Percentiles rank a stretch among this genome's conserved stretches.
phyloP scores from a whole-genome alignment of 2,888 invertebrate species.

The Nemoura dubitans region DNA sequence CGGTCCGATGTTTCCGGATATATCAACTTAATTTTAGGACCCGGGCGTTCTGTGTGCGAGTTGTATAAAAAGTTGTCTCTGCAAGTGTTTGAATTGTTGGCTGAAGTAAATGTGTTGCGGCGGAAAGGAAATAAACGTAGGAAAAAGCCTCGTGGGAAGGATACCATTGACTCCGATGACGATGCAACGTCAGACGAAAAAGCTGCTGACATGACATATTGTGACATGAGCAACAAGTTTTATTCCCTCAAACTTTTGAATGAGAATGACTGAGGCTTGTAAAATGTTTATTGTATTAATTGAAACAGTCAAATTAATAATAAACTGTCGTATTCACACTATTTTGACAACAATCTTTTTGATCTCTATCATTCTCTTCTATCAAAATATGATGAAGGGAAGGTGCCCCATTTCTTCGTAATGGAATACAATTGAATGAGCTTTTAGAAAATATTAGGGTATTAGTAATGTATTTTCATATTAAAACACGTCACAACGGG shows the following conservation, averaged over 20 bases:
- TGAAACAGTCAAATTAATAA: neutral
- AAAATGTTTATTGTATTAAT: neutral
- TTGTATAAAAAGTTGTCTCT: constrained; percentile 34
- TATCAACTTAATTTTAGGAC: constrained; percentile 58
- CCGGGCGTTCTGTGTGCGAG: constrained; percentile 17
- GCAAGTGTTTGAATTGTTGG: constrained; percentile 15
- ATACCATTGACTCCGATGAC: neutral
- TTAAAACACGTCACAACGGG: too few relatives aligned
- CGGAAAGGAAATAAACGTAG: constrained; percentile 32
- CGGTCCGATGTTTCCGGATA: constrained; percentile 66
- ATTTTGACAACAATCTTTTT: too few relatives aligned
- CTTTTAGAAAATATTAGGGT: too few relatives aligned
- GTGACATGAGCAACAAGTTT: constrained; percentile 8
- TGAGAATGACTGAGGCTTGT: neutral
- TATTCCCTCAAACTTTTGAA: neutral
- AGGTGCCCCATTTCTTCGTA: too few relatives aligned
- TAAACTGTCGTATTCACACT: too few relatives aligned
- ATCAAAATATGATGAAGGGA: too few relatives aligned
- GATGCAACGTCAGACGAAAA: neutral
- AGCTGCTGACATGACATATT: neutral
- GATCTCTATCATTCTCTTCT: too few relatives aligned
- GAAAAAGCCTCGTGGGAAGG: neutral
- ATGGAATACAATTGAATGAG: too few relatives aligned
- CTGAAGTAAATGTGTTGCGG: constrained; percentile 20
- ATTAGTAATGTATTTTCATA: too few relatives aligned